Evolutionary conservation across 2,113 vertebrate species (phyloP).

Genomic region (Chinchilla lanigera): DNA sequence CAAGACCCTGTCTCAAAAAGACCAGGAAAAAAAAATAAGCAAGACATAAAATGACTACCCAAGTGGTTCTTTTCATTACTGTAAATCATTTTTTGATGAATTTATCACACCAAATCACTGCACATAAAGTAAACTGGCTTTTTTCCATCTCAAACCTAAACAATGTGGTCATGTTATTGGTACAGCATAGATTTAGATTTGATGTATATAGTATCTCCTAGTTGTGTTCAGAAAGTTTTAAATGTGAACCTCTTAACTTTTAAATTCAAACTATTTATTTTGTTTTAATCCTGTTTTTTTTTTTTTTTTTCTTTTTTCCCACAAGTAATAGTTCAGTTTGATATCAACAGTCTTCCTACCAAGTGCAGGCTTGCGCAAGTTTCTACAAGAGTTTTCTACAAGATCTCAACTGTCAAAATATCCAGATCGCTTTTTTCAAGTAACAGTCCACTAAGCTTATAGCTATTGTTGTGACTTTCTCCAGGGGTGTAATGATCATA

Average conservation of each 20-base stretch:
- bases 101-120: not conserved
- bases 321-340: not conserved
- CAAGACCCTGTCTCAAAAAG: too few species aligned
- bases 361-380: not conserved
- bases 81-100: slow-evolving; percentile 35
- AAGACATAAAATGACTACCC: too few species aligned
- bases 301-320: not conserved
- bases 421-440: not conserved
- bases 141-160: not conserved
- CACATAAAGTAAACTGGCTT: not conserved
- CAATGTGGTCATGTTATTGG: not conserved
- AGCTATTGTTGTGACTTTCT: not conserved
- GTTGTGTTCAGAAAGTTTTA: not conserved
- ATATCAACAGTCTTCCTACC: not conserved
- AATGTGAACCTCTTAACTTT: slow-evolving; percentile 4
- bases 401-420: slow-evolving; percentile 44
- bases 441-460: not conserved
- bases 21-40: too few species aligned
- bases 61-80: not conserved
- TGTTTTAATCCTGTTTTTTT: not conserved
- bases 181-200: not conserved
- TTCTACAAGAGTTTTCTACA: not conserved
- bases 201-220: not conserved
- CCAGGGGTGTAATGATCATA: not conserved
- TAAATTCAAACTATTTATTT: slow-evolving; percentile 22